Base-by-base conservation (phyloP, 2,797 vertebrate genomes). In the Simalia tracyae region DNA sequence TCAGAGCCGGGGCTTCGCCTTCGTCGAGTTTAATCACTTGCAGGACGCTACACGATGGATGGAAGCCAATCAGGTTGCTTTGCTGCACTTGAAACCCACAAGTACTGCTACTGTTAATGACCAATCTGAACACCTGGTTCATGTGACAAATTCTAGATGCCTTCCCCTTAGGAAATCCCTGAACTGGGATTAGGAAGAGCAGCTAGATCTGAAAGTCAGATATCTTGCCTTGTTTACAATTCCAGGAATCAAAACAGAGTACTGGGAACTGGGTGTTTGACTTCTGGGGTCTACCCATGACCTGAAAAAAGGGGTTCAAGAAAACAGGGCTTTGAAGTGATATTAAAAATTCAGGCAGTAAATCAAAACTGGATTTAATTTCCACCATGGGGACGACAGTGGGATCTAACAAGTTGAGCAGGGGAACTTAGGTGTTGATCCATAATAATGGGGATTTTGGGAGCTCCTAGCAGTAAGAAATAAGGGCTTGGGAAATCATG, bases 1-100 rank as follows among this genome's bases (percentile, higher is more conserved):
- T 98, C 98, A 99, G 98, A 99, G 98, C 98, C 98, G 98, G 97
- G 98, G 98, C 98, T 99, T 99, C 98, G 98, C 98, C 98, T 98
- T 99, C 98, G 98, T 99, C 98, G 98, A 99, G 98, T 99, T 99
- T 98, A 98, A 98, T 98, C 97, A 98, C 98, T 98, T 99, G 98
- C 98, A 99, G 98, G 98, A 99, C 98, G 98, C 98, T 98, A 98
- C 98, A 97, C 97, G 98, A 97, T 99, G 98, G 98, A 98, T 99
- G 98, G 98, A 98, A 98, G 98, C 98, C 98, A 98, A 98, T 98
- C 98, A 98, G 98, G 98, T 98, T 98, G 98, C 98, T 98, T 98
- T 98, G 98, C 97, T 97, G 96, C 98, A 98, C 98, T 98, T 97
- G 97, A 96, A 96, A 96, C 97, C 98, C 97, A 98, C 96, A 96